Percentiles rank a stretch among this genome's conserved stretches.
Evolutionary conservation across 2,888 invertebrate species (phyloP).

Genomic region (Machimus rusticus): DNA sequence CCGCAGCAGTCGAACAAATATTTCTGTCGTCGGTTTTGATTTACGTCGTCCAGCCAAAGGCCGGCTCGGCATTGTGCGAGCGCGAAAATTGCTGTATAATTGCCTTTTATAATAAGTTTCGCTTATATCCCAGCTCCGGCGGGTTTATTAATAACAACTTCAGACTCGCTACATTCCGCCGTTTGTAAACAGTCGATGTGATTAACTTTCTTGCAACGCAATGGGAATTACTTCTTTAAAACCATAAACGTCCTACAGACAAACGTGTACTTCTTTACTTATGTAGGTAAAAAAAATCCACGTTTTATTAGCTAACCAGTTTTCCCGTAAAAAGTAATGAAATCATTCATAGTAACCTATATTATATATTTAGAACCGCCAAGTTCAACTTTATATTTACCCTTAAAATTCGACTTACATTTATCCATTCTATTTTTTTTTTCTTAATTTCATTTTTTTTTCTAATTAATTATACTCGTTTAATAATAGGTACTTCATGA

Average conservation of each 20-base stretch:
- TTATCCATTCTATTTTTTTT: no score
- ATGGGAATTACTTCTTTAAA: neutral
- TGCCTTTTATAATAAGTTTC: neutral
- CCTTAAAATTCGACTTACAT: no score
- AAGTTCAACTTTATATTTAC: no score
- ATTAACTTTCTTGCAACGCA: neutral
- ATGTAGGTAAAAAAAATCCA: no score
- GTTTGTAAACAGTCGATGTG: neutral
- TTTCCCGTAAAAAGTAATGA: no score
- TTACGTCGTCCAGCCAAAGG: neutral
- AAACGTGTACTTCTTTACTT: no score
- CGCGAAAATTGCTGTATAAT: neutral
- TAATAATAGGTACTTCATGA: no score
- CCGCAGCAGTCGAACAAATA: neutral
- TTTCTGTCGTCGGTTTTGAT: conserved; percentile 6
- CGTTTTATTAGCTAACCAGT: no score
- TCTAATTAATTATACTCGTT: no score
- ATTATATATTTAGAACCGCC: no score
- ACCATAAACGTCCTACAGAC: neutral
- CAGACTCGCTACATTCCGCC: neutral
- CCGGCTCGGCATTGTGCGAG: neutral
- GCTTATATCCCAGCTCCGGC: neutral
- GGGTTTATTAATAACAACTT: neutral
- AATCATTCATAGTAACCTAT: no score
- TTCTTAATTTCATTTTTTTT: no score